Conservation (phyloP, 1,140 invertebrate species). For the Fopius arisanus region DNA sequence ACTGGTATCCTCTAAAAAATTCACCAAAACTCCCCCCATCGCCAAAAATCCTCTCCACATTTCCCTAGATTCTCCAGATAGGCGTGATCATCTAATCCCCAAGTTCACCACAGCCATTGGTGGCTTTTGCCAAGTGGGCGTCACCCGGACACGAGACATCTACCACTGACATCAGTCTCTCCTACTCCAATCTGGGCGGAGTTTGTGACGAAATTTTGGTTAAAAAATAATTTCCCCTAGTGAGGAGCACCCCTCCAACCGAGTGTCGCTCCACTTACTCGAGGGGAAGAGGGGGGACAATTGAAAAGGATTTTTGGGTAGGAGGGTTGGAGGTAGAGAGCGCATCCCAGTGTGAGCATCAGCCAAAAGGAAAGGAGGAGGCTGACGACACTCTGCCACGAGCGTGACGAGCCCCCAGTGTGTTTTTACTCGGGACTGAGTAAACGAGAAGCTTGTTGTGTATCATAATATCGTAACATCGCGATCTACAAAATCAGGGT, state of each 20-base stretch:
- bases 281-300: background rate
- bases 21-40: background rate
- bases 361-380: conserved; percentile 19
- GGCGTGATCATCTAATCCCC: conserved; percentile 23
- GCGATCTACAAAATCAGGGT: background rate
- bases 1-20: background rate
- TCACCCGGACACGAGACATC: background rate
- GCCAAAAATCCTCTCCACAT: background rate
- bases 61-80: background rate
- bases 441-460: conserved; percentile 63
- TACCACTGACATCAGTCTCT: conserved; percentile 2
- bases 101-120: conserved; percentile 9
- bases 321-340: background rate
- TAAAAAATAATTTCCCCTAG: conserved; percentile 31
- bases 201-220: conserved; percentile 24
- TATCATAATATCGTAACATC: conserved; percentile 58
- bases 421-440: conserved; percentile 65
- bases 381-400: conserved; percentile 37
- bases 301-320: background rate
- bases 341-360: conserved; percentile 12
- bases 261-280: background rate
- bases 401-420: conserved; percentile 57
- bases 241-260: conserved; percentile 1
- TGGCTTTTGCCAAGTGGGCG: background rate
- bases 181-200: conserved; percentile 20